Conservation (phyloP, 2,797 vertebrate genomes). For the Acomys russatus region DNA sequence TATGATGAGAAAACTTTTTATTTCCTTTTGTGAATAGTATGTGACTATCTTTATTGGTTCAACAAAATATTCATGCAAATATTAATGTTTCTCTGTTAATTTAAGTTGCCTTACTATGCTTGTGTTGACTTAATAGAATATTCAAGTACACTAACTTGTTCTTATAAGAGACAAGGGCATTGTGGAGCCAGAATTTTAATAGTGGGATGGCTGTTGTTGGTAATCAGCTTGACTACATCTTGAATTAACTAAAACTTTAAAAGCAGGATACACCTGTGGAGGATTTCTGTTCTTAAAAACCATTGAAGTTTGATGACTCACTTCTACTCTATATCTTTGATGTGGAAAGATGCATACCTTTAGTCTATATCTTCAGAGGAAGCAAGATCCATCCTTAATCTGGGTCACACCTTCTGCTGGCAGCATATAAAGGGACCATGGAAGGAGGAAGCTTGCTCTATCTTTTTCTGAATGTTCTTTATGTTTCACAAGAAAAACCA, state of each 20-base stretch:
- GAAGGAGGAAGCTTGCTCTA: not conserved
- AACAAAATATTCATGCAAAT: not conserved
- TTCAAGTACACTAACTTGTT: not conserved
- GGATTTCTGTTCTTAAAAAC: not conserved
- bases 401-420: not conserved
- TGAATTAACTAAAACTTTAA: not conserved
- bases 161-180: not conserved
- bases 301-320: not conserved
- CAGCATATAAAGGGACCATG: too few species aligned
- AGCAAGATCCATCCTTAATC: not conserved
- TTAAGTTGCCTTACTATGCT: not conserved
- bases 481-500: not conserved
- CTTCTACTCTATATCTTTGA: not conserved
- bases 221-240: not conserved
- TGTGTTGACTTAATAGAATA: not conserved
- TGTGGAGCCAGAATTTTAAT: not conserved
- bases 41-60: constrained; percentile 10
- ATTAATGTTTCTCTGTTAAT: not conserved
- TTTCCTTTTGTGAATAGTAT: constrained; percentile 42
- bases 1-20: constrained; percentile 61
- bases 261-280: not conserved
- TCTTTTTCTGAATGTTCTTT: not conserved
- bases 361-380: not conserved
- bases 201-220: not conserved
- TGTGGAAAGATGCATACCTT: not conserved